These are phyloP conservation scores for Sialia sialis DNA, from an alignment of 2,113 vertebrate species.

Conservation along the genomic window DNA sequence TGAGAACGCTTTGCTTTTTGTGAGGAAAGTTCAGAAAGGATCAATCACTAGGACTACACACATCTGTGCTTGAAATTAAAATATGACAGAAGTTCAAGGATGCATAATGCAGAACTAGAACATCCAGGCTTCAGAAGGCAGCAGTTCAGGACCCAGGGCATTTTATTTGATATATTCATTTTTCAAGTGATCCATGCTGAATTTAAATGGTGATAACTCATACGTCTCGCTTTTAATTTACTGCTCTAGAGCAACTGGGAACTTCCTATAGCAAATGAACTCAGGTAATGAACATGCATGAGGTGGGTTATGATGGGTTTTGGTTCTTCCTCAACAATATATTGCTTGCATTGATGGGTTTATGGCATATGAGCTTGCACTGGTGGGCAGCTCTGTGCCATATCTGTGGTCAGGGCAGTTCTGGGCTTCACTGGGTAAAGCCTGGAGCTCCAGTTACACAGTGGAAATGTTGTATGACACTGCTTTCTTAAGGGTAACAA, in stretches of 20 bases:
- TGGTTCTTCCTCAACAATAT: background rate
- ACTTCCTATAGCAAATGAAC: background rate
- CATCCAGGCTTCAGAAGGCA: constrained; percentile 1
- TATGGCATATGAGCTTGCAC: background rate
- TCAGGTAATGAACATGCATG: background rate
- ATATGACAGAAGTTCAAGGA: background rate
- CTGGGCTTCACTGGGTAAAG: background rate
- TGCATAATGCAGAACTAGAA: background rate
- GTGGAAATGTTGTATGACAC: background rate
- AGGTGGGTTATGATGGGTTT: background rate
- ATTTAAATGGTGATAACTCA: constrained; percentile 13
- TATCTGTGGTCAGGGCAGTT: background rate
- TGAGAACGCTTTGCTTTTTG: background rate
- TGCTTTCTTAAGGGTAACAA: background rate
- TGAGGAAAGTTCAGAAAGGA: background rate
- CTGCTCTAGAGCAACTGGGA: background rate
- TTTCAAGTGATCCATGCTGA: background rate
- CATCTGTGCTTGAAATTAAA: constrained; percentile 1
- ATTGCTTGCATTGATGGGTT: background rate
- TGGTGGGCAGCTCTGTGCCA: background rate
- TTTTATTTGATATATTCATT: constrained; percentile 35
- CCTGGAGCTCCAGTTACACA: background rate
- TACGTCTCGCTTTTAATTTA: background rate
- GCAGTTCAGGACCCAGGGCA: background rate
- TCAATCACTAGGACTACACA: background rate